Conservation (phyloP, 1,140 invertebrate genomes). For the Globodera rostochiensis region DNA sequence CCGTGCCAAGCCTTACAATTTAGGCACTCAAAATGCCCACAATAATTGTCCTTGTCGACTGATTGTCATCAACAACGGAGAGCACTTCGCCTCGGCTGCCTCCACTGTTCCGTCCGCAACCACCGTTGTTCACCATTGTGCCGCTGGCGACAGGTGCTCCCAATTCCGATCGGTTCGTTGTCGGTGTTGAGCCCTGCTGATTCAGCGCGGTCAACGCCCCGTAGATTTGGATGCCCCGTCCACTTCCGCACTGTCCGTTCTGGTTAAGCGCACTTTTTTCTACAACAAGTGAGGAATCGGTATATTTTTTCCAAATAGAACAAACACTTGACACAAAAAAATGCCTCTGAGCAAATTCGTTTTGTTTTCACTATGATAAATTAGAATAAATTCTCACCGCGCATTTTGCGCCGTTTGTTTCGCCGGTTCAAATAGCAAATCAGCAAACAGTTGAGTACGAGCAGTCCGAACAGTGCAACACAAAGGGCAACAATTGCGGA, state of each 20-base stretch:
- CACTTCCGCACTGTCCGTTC: slow-evolving; percentile 31
- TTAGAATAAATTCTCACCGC: slow-evolving; percentile 31
- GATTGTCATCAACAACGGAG: slow-evolving; percentile 55
- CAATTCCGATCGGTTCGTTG: slow-evolving; percentile 44
- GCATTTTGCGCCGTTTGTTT: slow-evolving; percentile 43
- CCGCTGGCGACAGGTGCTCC: slow-evolving; percentile 29
- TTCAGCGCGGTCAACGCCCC: slow-evolving; percentile 49
- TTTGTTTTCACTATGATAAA: no score
- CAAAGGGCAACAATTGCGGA: slow-evolving; percentile 37
- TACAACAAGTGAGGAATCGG: slow-evolving; percentile 39
- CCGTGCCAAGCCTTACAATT: neutral
- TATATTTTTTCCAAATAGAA: neutral
- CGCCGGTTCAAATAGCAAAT: slow-evolving; percentile 37
- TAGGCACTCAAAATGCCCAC: slow-evolving; percentile 27
- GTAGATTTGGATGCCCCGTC: slow-evolving; percentile 59
- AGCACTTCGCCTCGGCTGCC: slow-evolving; percentile 42
- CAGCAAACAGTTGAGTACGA: slow-evolving; percentile 40
- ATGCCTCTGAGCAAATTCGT: no score
- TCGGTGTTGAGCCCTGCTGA: slow-evolving; percentile 28
- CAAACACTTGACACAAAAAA: no score
- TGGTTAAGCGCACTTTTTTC: slow-evolving; percentile 51
- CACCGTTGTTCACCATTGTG: neutral
- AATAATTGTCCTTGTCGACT: slow-evolving; percentile 64
- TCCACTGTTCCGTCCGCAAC: slow-evolving; percentile 29
- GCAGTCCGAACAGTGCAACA: slow-evolving; percentile 29